A percentile compares a stretch with the other conserved stretches of the same genome.
Conservation (phyloP, 2,797 vertebrate genomes). For the Echiichthys vipera region DNA sequence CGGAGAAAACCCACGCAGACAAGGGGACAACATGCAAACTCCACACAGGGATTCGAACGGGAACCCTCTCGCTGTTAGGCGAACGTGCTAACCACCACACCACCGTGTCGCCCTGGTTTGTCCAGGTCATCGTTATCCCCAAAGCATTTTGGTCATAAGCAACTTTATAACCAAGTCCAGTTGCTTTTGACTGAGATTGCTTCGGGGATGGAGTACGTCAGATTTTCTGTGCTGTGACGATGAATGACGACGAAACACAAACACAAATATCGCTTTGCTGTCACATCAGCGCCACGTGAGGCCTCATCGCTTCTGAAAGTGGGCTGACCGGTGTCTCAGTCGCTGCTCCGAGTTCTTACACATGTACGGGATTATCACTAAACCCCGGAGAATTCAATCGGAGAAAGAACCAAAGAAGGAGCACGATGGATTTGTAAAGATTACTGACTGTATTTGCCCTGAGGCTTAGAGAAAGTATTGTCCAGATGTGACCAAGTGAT, state of each 20-base stretch:
- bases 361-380: slow-evolving; percentile 63
- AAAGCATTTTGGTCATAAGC: too few relatives aligned
- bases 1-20: too few relatives aligned
- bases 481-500: slow-evolving; percentile 57
- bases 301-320: slow-evolving; percentile 36
- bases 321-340: slow-evolving; percentile 31
- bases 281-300: neutral
- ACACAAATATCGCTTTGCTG: neutral
- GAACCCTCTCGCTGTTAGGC: too few relatives aligned
- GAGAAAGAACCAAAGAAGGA: slow-evolving; percentile 42
- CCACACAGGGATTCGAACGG: too few relatives aligned
- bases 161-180: too few relatives aligned
- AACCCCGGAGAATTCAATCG: slow-evolving; percentile 72
- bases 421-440: slow-evolving; percentile 64
- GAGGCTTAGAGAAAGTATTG: slow-evolving; percentile 51
- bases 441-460: slow-evolving; percentile 50
- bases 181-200: too few relatives aligned
- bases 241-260: neutral
- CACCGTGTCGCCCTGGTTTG: too few relatives aligned
- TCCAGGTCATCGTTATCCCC: too few relatives aligned
- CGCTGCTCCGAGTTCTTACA: slow-evolving; percentile 33
- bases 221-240: too few relatives aligned
- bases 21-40: too few relatives aligned
- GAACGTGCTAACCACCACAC: too few relatives aligned
- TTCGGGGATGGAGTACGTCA: too few relatives aligned